These are phyloP conservation scores for Dipodomys ordii DNA, from an alignment of 2,113 vertebrate genomes.

Conservation along the genomic window DNA sequence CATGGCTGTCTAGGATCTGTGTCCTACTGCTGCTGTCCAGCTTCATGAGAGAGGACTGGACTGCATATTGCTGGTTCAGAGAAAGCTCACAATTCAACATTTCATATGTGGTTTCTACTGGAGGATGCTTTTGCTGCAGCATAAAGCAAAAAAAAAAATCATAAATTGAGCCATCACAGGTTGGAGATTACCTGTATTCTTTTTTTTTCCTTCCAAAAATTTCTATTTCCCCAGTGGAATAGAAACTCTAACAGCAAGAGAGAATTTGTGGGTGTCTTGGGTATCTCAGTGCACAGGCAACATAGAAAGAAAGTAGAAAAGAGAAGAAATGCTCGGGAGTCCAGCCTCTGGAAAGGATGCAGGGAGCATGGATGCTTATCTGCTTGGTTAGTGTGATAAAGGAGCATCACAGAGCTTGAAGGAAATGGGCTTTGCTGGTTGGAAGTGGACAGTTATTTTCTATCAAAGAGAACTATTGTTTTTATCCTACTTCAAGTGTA, in stretches of 20 bases:
- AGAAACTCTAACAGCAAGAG: not conserved
- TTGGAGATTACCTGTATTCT: not conserved
- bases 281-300: not conserved
- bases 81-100: not conserved
- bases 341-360: not conserved
- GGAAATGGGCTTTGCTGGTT: not conserved
- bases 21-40: too few relatives aligned
- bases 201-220: not conserved
- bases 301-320: not conserved
- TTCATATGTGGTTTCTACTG: not conserved
- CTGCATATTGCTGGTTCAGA: too few relatives aligned
- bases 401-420: not conserved
- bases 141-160: not conserved
- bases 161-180: not conserved
- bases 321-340: not conserved
- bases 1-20: not conserved
- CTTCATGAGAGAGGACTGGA: not conserved
- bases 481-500: not conserved
- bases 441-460: not conserved
- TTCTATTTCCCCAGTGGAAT: not conserved
- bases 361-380: not conserved
- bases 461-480: not conserved
- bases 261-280: not conserved
- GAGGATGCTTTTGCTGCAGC: not conserved
- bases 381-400: not conserved